Base-by-base conservation (phyloP, 2,113 vertebrate genomes). In the Calypte anna region DNA sequence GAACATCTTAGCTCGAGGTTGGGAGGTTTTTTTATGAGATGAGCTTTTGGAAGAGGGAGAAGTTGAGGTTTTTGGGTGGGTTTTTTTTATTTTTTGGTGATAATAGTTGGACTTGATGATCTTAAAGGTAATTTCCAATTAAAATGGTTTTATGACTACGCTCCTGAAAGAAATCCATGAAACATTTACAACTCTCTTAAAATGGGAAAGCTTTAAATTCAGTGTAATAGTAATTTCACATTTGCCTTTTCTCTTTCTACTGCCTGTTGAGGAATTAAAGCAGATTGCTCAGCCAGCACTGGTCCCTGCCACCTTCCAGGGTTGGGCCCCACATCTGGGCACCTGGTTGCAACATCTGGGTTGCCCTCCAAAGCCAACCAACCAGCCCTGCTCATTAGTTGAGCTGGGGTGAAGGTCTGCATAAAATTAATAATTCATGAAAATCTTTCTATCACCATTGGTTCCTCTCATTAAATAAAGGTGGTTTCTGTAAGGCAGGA, bases 41-140 rank as follows among this genome's bases (percentile, higher is more conserved):
- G 75, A 31, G 30, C 30, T 69, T 69, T 36, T 7, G 40, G 3
- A 4, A 4, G 18, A 16, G 1, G 2, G 14, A 33, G 12, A 64
- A 8, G 8, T 25, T 44, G 36, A 58, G 30, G 2, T 22, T 27
- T 68, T 12, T 0, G 12, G 6, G 0, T 51, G 48, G 48, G 7
- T 48, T 21, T 12, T 8, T 48, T 48, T 48, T 46, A 3, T 14
- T 58, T 70, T 75, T 30, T 61, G 46, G 33, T 54, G 38, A 50
- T 23, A 50, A 11, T 11, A 21, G 22, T 50, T 50, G 50, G 50
- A 23, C 12, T 50, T 50, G 50, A 50, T 50, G 22, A 21, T 12
- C 10, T 23, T 50, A 50, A 50, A 50, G 50, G 50, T 50, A 21
- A 23, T 50, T 50, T 50, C 21, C 50, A 50, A 50, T 22, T 23